A percentile compares a stretch with the other conserved stretches of the same genome.
These are phyloP conservation scores for Alces alces DNA, from an alignment of 2,113 vertebrate genomes.

Conservation along the genomic window DNA sequence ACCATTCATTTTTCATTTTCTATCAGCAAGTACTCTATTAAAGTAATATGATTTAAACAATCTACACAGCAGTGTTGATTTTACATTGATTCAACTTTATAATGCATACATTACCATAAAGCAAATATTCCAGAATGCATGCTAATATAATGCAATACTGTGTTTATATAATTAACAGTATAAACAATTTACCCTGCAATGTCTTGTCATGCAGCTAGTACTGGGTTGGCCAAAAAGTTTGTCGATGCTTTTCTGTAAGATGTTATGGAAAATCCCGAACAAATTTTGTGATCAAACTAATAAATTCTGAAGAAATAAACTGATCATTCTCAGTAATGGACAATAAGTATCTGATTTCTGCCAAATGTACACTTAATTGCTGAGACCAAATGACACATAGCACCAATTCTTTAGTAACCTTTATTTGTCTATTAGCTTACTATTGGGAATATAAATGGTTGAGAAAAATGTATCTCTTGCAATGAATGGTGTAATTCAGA, in stretches of 20 bases:
- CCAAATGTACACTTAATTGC: neutral
- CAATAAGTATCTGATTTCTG: neutral
- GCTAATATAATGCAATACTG: constrained; percentile 22
- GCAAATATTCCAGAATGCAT: constrained; percentile 32
- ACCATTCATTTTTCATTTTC: constrained; percentile 1
- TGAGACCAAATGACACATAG: neutral
- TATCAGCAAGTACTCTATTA: constrained; percentile 28
- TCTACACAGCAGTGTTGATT: constrained; percentile 12
- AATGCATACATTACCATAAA: constrained; percentile 43
- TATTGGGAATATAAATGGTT: neutral
- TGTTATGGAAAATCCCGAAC: neutral
- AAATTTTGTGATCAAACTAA: neutral
- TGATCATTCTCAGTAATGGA: constrained; percentile 1
- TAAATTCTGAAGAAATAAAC: constrained; percentile 6
- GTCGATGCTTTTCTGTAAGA: neutral
- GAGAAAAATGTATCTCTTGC: neutral
- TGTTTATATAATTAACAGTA: constrained; percentile 51
- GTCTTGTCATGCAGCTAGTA: neutral
- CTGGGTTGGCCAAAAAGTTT: neutral
- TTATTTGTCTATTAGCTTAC: neutral
- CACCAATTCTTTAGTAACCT: neutral
- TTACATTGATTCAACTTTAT: constrained; percentile 38
- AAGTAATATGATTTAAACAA: neutral
- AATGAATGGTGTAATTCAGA: neutral
- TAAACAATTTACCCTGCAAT: constrained; percentile 28